phyloP scores from a whole-genome alignment of 2,888 invertebrate genomes.

The Pheosia gnoma region DNA sequence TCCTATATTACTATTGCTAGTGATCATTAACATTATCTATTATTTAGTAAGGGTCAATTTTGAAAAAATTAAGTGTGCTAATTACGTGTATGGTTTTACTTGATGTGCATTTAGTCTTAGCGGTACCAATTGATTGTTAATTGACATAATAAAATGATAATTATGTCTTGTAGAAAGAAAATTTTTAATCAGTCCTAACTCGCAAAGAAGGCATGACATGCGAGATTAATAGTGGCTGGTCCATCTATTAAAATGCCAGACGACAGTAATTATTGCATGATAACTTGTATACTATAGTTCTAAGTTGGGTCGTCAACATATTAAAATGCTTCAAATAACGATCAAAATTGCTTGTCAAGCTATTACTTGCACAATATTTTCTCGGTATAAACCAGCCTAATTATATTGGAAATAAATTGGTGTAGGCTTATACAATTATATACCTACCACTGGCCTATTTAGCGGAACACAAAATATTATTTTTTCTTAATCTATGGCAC shows the following conservation, averaged over 20 bases:
- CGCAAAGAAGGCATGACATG: too few relatives aligned
- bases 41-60: conserved; percentile 13
- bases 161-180: not conserved
- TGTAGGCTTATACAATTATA: too few relatives aligned
- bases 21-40: not conserved
- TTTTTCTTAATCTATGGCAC: too few relatives aligned
- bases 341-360: not conserved
- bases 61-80: conserved; percentile 11
- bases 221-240: not conserved
- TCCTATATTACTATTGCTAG: not conserved
- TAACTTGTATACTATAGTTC: not conserved
- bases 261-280: not conserved
- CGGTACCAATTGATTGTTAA: not conserved
- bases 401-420: not conserved
- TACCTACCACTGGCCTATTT: too few relatives aligned
- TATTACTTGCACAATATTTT: not conserved
- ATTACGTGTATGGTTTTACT: conserved; percentile 3
- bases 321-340: not conserved
- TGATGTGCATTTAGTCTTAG: not conserved
- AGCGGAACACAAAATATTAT: too few relatives aligned
- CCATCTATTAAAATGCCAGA: not conserved
- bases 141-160: not conserved
- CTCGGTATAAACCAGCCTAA: not conserved
- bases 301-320: too few relatives aligned
- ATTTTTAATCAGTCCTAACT: too few relatives aligned